A percentile compares a stretch with the other conserved stretches of the same genome.
Conservation (phyloP, 1,140 invertebrate genomes). For the Holotrichia oblita region DNA sequence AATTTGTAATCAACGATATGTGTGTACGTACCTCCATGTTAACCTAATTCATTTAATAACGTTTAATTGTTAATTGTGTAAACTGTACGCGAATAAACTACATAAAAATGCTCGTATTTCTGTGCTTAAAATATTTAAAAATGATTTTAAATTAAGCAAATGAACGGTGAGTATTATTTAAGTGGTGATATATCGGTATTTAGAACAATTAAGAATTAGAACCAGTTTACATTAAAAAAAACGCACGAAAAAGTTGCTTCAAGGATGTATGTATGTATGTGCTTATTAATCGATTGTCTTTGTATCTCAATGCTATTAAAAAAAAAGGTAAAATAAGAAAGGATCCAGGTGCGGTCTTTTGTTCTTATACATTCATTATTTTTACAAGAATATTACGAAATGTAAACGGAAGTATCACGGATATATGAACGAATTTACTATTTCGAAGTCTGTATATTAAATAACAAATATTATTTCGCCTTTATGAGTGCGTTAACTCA, state of each 20-base stretch:
- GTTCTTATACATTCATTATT: too few relatives aligned
- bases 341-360: too few relatives aligned
- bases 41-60: constrained; percentile 20
- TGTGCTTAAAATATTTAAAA: too few relatives aligned
- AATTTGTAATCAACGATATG: background rate
- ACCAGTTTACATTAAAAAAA: constrained; percentile 7
- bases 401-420: too few relatives aligned
- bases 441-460: too few relatives aligned
- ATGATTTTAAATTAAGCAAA: too few relatives aligned
- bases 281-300: background rate
- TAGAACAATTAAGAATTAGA: background rate
- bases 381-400: too few relatives aligned
- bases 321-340: background rate
- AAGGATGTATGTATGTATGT: background rate
- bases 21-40: background rate
- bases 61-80: background rate
- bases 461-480: background rate
- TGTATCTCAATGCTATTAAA: background rate
- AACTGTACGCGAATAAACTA: background rate
- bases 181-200: background rate
- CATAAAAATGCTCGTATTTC: background rate
- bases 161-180: background rate
- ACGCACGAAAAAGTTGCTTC: background rate
- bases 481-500: background rate
- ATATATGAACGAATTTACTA: too few relatives aligned